phyloP scores from a whole-genome alignment of 2,113 vertebrate species.

The Tetraodon nigroviridis region DNA sequence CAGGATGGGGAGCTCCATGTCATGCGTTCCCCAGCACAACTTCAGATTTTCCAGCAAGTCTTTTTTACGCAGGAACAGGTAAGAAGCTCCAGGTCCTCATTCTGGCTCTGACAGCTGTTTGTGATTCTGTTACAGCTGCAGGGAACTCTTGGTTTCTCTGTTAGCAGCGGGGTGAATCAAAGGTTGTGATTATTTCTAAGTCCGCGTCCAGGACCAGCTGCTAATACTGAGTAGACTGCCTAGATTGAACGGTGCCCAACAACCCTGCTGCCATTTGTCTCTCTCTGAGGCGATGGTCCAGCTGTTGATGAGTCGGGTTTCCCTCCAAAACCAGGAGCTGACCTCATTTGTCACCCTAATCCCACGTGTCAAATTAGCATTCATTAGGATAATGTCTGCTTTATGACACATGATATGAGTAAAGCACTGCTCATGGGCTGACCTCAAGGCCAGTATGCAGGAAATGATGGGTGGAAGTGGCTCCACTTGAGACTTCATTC shows the following conservation, averaged over 20 bases:
- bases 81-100: conserved; percentile 26
- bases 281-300: conserved; percentile 52
- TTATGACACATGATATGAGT: neutral
- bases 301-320: conserved; percentile 53
- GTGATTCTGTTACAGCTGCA: conserved; percentile 47
- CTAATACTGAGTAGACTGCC: conserved; percentile 25
- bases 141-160: conserved; percentile 53
- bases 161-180: conserved; percentile 38
- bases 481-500: conserved; percentile 4
- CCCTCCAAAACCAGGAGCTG: conserved; percentile 35
- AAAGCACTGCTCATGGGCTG: neutral
- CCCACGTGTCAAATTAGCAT: conserved; percentile 5
- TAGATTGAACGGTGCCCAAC: conserved; percentile 42
- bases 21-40: conserved; percentile 78
- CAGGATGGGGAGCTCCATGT: conserved; percentile 78
- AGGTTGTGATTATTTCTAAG: conserved; percentile 48
- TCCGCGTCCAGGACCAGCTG: conserved; percentile 40
- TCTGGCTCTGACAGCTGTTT: conserved; percentile 22
- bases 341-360: conserved; percentile 19
- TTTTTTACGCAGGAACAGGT: conserved; percentile 80
- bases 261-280: conserved; percentile 59
- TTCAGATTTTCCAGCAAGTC: conserved; percentile 78
- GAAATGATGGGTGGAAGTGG: neutral
- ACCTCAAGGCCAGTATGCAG: neutral
- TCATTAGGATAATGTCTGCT: conserved; percentile 11